phyloP scores from a whole-genome alignment of 2,113 vertebrate genomes.

The Struthio camelus region DNA sequence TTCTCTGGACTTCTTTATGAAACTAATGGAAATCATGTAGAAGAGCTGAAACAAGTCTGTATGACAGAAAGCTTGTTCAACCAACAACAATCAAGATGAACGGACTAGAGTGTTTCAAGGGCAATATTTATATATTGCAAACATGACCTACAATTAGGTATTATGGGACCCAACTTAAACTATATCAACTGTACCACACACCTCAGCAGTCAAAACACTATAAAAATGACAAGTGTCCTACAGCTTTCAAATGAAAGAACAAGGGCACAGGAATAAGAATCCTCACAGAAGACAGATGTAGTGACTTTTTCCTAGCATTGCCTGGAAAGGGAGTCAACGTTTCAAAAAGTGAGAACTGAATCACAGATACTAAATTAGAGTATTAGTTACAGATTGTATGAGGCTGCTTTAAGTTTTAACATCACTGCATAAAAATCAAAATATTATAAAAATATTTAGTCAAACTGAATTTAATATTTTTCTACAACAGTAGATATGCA shows the following conservation, averaged over 20 bases:
- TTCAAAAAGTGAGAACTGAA: accelerated
- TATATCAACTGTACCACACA: background rate
- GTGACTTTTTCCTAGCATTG: background rate
- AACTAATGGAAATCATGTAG: background rate
- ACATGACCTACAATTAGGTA: background rate
- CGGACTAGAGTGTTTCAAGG: background rate
- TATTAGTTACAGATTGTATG: accelerated
- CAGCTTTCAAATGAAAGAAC: background rate
- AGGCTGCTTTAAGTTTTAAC: background rate
- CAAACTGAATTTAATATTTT: background rate
- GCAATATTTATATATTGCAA: accelerated
- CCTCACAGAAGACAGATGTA: background rate
- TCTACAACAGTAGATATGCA: background rate
- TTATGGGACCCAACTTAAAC: background rate
- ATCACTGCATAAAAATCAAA: background rate
- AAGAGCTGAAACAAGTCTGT: background rate
- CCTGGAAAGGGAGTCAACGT: background rate
- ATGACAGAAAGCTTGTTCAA: background rate
- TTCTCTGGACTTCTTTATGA: background rate
- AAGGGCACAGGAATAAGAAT: background rate
- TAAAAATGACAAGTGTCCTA: background rate
- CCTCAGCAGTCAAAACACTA: background rate
- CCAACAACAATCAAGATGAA: background rate
- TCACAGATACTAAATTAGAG: background rate
- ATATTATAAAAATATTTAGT: background rate